These are phyloP conservation scores for Silurus aristotelis DNA, from an alignment of 2,797 vertebrate species.

Conservation along the genomic window DNA sequence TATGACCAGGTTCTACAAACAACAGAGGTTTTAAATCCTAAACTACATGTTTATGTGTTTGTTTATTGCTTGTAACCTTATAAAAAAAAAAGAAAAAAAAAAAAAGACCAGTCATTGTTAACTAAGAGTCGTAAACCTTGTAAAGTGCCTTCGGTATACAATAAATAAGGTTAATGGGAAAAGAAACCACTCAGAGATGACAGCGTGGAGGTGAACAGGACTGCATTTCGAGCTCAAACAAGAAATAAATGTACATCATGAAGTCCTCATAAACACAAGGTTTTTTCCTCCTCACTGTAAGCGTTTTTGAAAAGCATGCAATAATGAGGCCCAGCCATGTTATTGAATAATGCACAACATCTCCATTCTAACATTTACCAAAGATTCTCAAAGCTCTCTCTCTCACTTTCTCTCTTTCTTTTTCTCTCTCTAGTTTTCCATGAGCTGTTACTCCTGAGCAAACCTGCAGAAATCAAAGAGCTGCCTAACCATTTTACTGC, in stretches of 20 bases:
- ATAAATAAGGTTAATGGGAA: not conserved
- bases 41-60: not conserved
- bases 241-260: not conserved
- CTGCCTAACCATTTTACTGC: conserved; percentile 47
- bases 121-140: not conserved
- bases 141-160: not conserved
- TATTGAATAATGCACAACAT: conserved; percentile 7
- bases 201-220: not conserved
- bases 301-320: conserved; percentile 8
- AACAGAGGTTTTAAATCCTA: not conserved
- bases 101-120: not conserved
- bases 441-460: conserved; percentile 30
- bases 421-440: conserved; percentile 17
- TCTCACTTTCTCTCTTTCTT: conserved; percentile 20
- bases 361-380: not conserved
- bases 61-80: conserved; percentile 24
- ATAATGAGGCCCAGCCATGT: not conserved
- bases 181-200: not conserved
- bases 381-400: conserved; percentile 22
- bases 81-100: not conserved
- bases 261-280: not conserved
- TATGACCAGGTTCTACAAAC: not conserved
- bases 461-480: conserved; percentile 44
- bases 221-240: not conserved
- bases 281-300: not conserved